These are phyloP conservation scores for Bombus sylvicola DNA, from an alignment of 1,140 invertebrate species.

Conservation along the genomic window DNA sequence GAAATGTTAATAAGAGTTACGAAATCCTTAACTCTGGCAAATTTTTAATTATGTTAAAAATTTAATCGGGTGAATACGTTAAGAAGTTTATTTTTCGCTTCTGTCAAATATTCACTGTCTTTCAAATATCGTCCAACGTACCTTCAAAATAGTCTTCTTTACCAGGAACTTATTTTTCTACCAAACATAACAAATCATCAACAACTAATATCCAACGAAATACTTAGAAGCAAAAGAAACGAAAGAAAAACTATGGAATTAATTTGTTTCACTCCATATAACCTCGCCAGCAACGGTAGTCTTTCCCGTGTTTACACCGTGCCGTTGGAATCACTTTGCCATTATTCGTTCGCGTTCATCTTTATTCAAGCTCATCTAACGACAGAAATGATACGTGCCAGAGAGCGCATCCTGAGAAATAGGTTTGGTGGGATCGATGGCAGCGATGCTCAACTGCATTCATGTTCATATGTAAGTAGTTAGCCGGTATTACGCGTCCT, in stretches of 20 bases:
- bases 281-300: background rate
- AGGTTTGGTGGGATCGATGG: constrained; percentile 33
- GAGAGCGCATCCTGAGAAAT: constrained; percentile 32
- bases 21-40: background rate
- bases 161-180: no score
- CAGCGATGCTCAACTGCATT: constrained; percentile 39
- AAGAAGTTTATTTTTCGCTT: background rate
- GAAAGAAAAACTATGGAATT: background rate
- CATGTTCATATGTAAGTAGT: no score
- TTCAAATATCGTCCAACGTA: no score
- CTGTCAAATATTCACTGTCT: no score
- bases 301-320: background rate
- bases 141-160: no score
- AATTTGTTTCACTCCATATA: background rate
- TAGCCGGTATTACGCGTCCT: background rate
- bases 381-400: constrained; percentile 49
- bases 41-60: background rate
- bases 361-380: constrained; percentile 43
- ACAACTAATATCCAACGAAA: no score
- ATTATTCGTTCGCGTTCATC: constrained; percentile 40
- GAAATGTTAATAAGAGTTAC: no score
- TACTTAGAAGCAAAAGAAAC: no score
- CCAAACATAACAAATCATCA: no score
- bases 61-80: no score
- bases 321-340: constrained; percentile 23